Evolutionary conservation across 1,140 invertebrate species (phyloP).

Genomic region (Centruroides vittatus): DNA sequence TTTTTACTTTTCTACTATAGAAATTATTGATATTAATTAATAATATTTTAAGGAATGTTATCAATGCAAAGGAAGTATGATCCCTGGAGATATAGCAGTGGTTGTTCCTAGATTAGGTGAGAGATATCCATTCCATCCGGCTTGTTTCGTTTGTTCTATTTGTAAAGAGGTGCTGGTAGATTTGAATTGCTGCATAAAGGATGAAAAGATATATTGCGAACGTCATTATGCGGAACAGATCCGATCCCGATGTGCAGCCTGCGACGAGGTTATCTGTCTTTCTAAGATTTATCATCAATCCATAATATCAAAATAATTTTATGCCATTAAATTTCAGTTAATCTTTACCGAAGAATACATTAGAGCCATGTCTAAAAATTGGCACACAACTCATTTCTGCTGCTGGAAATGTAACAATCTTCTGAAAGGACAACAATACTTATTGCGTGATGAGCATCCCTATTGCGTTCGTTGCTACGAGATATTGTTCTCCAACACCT

Average conservation of each 20-base stretch:
- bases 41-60: conserved; percentile 39
- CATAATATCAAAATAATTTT: not conserved
- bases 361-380: conserved; percentile 99
- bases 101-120: conserved; percentile 52
- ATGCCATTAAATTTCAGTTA: conserved; percentile 47
- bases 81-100: conserved; percentile 50
- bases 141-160: conserved; percentile 68
- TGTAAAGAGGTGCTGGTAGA: conserved; percentile 82
- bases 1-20: too few species aligned
- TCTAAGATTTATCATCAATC: too few species aligned
- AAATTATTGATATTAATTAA: too few species aligned
- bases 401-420: conserved; percentile 97
- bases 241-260: conserved; percentile 79
- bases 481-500: conserved; percentile 93
- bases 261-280: conserved; percentile 72
- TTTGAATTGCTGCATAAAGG: conserved; percentile 77
- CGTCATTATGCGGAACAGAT: conserved; percentile 88
- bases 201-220: conserved; percentile 75
- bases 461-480: conserved; percentile 99
- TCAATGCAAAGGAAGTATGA: conserved; percentile 45
- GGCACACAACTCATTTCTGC: conserved; percentile 96
- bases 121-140: conserved; percentile 58
- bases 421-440: conserved; percentile 92
- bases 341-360: conserved; percentile 99
- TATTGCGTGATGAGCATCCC: conserved; percentile 93